phyloP scores from a whole-genome alignment of 2,888 invertebrate species.

The Erynnis tages region DNA sequence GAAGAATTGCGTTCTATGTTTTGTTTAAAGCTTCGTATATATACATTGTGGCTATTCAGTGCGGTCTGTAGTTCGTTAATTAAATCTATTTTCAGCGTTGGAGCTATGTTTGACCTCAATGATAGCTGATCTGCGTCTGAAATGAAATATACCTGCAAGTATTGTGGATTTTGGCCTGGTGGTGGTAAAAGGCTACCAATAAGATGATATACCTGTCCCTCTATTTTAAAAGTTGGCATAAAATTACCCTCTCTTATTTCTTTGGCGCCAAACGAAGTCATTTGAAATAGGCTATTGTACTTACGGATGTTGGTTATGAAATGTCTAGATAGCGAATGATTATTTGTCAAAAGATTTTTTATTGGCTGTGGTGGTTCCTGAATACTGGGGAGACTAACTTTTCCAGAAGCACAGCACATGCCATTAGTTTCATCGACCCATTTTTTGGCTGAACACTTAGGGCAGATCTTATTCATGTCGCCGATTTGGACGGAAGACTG shows the following conservation, averaged over 20 bases:
- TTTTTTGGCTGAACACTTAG: constrained; percentile 33
- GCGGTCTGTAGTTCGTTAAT: constrained; percentile 29
- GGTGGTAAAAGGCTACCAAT: constrained; percentile 37
- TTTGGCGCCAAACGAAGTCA: constrained; percentile 29
- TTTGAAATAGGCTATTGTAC: constrained; percentile 1
- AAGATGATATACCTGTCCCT: constrained; percentile 36
- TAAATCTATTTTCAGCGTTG: constrained; percentile 32
- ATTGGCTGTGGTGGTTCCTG: constrained; percentile 13
- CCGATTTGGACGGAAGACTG: constrained; percentile 34
- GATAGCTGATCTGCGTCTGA: constrained; percentile 35
- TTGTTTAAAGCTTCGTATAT: constrained; percentile 36
- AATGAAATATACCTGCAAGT: constrained; percentile 44
- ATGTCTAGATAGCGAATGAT: constrained; percentile 12
- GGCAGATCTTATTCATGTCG: constrained; percentile 37
- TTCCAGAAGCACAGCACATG: constrained; percentile 28
- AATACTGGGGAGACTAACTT: constrained; percentile 26
- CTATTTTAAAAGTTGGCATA: constrained; percentile 37
- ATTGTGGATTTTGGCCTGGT: constrained; percentile 36
- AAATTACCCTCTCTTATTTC: constrained; percentile 35
- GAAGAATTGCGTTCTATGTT: constrained; percentile 33
- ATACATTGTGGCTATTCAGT: constrained; percentile 28
- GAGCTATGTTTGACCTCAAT: constrained; percentile 32
- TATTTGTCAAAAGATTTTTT: constrained; percentile 20
- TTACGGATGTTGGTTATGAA: background rate
- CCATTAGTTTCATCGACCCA: constrained; percentile 25